Conservation (phyloP, 2,888 invertebrate genomes). For the Ophion ventricosus region DNA sequence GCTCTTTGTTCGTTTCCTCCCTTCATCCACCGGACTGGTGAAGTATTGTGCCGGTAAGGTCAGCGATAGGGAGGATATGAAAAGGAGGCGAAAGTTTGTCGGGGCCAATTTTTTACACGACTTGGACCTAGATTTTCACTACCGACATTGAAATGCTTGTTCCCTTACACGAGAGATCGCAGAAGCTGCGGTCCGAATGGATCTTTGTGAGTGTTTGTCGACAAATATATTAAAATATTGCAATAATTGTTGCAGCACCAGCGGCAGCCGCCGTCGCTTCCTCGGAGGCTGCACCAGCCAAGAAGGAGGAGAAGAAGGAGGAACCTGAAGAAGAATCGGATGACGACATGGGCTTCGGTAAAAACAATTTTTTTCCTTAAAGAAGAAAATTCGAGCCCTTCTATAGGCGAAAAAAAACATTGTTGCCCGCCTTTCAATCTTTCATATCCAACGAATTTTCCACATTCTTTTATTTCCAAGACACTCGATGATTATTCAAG, state of each 20-base stretch:
- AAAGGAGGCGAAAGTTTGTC: constrained; percentile 71
- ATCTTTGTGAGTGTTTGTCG: neutral
- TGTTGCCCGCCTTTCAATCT: constrained; percentile 13
- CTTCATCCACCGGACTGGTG: constrained; percentile 80
- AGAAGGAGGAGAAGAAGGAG: constrained; percentile 92
- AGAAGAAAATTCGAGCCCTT: constrained; percentile 40
- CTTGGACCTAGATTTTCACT: constrained; percentile 68
- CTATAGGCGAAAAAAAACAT: constrained; percentile 40
- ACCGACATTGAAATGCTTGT: constrained; percentile 40
- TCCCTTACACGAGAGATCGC: neutral
- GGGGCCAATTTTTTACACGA: constrained; percentile 63
- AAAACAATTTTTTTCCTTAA: constrained; percentile 72
- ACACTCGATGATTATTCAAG: constrained; percentile 84
- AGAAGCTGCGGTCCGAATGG: neutral
- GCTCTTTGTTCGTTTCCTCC: constrained; percentile 67
- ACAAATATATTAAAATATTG: neutral
- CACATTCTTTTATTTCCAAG: constrained; percentile 61
- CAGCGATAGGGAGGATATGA: constrained; percentile 78
- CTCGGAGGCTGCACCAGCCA: constrained; percentile 85
- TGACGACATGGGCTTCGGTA: constrained; percentile 97
- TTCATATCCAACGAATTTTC: constrained; percentile 44
- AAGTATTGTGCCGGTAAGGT: constrained; percentile 71
- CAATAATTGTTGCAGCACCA: constrained; percentile 63
- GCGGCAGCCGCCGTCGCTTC: constrained; percentile 87
- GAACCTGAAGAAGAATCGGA: constrained; percentile 93